Evolutionary conservation across 2,888 invertebrate genomes (phyloP), one percentile per base, ranked within the genome.

Genomic region (Thera britannica): DNA sequence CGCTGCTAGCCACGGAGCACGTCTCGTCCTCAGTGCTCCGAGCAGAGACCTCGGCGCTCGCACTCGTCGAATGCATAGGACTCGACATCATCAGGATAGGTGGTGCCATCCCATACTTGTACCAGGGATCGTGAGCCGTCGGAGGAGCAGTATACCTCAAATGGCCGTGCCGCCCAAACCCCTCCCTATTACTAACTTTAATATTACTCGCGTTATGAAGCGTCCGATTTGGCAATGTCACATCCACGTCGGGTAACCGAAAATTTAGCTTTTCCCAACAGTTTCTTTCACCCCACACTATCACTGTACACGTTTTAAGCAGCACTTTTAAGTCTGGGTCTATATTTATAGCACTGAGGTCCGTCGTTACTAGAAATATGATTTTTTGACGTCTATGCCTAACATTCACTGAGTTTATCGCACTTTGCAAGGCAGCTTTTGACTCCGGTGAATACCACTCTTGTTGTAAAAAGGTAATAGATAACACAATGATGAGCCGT

Each of bases 251-350:
- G 75, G 97, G 97, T 95, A 98, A 96, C 77, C 97, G 96, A 94
- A 95, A 96, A 87, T 97, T 95, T 82, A 98, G 94, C 89, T 97
- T 97, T 82, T 97, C 97, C 97, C 98, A 98, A 94, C 98, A 98
- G 79, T 97, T 95, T 76, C 96, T 96, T 83, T 98, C 97, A 73
- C 96, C 96, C 96, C 96, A 97, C 83, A 96, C 95, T 61, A 96
- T 95, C 82, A 96, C 96, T 78, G 95, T 95, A 95, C 97, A 95
- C 88, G 96, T 96, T 85, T 96, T 95, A 52, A 96, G 92, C 67
- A 96, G 91, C 79, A 96, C 95, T 87, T 97, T 96, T 65, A 97
- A 89, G 83, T 97, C 97, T 55, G 96, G 95, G 82, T 97, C 97
- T 74, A 94, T 90, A 79, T 97, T 95, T 77, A 95, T 95, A 83